Conservation (phyloP, 2,888 invertebrate species). For the Bruchidius siliquastri region DNA sequence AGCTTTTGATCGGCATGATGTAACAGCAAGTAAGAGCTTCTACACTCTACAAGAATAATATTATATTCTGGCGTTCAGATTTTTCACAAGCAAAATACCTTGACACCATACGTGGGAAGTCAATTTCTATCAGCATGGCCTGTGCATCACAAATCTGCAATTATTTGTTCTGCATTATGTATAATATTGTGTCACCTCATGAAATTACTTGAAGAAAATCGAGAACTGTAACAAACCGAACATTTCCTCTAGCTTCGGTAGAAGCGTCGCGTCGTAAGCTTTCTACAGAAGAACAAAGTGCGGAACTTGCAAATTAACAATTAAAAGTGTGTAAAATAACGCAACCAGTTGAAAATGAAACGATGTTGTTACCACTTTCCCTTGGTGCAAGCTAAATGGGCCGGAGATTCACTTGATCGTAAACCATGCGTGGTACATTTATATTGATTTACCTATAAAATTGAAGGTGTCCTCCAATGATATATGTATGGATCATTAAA, state of each 20-base stretch:
- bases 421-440: neutral
- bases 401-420: neutral
- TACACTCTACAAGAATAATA: too few relatives aligned
- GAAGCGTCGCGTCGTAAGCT: conserved; percentile 1
- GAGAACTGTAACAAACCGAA: neutral
- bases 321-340: conserved; percentile 8
- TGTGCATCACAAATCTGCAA: too few relatives aligned
- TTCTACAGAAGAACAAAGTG: conserved; percentile 11
- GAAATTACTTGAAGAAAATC: neutral
- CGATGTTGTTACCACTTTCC: conserved; percentile 9
- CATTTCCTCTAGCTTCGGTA: neutral
- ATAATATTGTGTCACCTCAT: neutral
- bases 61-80: too few relatives aligned
- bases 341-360: conserved; percentile 7
- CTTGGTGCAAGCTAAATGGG: conserved; percentile 1
- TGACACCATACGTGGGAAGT: too few relatives aligned
- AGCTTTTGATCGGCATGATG: too few relatives aligned
- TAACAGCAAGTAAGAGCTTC: too few relatives aligned
- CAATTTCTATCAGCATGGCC: too few relatives aligned
- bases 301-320: conserved; percentile 12
- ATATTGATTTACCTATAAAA: neutral
- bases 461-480: too few relatives aligned
- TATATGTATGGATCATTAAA: too few relatives aligned
- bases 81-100: too few relatives aligned
- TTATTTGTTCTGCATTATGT: neutral